Evolutionary conservation across 2,888 invertebrate species (phyloP).

Genomic region (Cepaea hortensis): DNA sequence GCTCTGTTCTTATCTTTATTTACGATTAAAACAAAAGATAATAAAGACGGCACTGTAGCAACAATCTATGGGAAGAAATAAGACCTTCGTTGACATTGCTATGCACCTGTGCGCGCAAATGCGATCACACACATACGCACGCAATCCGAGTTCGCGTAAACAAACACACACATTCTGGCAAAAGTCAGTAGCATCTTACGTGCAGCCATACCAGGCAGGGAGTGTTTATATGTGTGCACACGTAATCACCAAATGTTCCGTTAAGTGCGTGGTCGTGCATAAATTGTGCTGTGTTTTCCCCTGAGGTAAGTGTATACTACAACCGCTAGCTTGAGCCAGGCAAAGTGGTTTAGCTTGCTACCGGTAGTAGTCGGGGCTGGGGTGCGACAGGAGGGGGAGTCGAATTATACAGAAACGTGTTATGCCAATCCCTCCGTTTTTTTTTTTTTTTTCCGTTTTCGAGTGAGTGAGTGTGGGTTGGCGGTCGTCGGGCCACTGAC

Average conservation of each 20-base stretch:
- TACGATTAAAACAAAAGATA: too few species aligned
- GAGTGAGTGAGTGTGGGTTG: slow-evolving; percentile 51
- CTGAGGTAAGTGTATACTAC: slow-evolving; percentile 17
- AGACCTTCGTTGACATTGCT: too few species aligned
- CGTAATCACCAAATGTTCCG: background rate
- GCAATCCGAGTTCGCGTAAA: too few species aligned
- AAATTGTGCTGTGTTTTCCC: slow-evolving; percentile 2
- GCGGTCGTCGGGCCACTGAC: slow-evolving; percentile 54
- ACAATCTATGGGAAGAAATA: too few species aligned
- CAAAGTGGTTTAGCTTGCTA: background rate
- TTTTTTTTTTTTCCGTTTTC: background rate
- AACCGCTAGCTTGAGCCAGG: background rate
- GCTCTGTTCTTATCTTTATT: too few species aligned
- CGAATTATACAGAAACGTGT: slow-evolving; percentile 15
- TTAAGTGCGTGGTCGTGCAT: background rate
- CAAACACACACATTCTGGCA: too few species aligned
- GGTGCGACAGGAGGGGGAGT: background rate
- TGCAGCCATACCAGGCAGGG: too few species aligned
- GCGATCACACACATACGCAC: too few species aligned
- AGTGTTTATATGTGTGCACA: too few species aligned
- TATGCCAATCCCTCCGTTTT: slow-evolving; percentile 33
- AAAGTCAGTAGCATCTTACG: too few species aligned
- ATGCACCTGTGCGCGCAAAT: too few species aligned
- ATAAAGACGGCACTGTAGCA: too few species aligned
- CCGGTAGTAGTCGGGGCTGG: slow-evolving; percentile 17